Base-by-base conservation (phyloP, 2,888 invertebrate species). In the Papilio elwesi region DNA sequence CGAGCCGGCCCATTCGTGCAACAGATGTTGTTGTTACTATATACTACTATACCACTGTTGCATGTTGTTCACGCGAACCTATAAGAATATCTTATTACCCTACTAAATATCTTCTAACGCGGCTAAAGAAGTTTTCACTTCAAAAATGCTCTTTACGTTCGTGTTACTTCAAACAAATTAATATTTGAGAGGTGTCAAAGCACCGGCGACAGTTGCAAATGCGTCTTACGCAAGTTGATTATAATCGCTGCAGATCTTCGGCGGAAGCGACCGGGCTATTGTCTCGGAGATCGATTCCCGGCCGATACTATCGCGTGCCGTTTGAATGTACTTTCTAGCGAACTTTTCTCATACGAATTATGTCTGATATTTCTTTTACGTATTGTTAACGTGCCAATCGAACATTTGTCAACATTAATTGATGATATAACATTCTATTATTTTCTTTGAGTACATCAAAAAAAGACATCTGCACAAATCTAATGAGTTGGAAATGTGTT, bases 261-360 rank as follows among this genome's bases (percentile, higher is more conserved):
- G 66, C 76, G 80, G 82, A 80, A 80, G 74, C 76, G 68, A 80
- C 80, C 74, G 74, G 75, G 55, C 78, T 70, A 81, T 81, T 81
- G 80, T 82, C 53, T 77, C 2, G 26, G 74, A 71, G 74, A 75
- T 76, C 74, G 79, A 77, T 67, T 76, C 75, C 74, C 73, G 78
- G 38, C 74, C 70, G 78, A 78, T 79, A 72, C 63, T 71, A 76
- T 75, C 78, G 67, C 67, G 64, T 51, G 68, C 74, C 76, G 71
- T 75, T 78, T 77, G 51, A 75, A 76, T 77, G 64, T 73, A 75
- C 80, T 80, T 79, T 80, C 80, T 68, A 75, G 49, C n/a, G 70
- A 66, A 73, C 76, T 74, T 77, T 79, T 78, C 78, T 76, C 78
- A 80, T 74, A 74, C 49, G 38, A 62, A 15, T 49, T 47, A 68